These are phyloP conservation scores for Pseudotriccus pelzelni DNA, from an alignment of 2,797 vertebrate species.

Conservation along the genomic window DNA sequence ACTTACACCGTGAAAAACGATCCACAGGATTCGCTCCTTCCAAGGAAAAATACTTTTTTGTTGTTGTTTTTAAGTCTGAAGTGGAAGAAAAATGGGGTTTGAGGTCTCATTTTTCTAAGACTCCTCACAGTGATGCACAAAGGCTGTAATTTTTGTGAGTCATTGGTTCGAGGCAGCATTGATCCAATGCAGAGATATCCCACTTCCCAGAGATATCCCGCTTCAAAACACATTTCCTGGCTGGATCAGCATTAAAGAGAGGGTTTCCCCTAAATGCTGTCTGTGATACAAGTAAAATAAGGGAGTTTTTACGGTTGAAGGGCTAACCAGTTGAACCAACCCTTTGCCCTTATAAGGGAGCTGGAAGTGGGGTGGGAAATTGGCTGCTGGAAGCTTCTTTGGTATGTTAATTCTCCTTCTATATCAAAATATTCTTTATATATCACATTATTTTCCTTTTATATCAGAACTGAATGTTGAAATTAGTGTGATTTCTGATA, in stretches of 20 bases:
- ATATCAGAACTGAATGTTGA: not conserved
- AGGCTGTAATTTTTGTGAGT: constrained; percentile 37
- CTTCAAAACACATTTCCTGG: not conserved
- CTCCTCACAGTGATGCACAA: not conserved
- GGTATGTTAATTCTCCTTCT: not conserved
- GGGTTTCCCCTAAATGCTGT: not conserved
- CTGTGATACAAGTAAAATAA: not conserved
- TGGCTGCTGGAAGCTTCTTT: not conserved
- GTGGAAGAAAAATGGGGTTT: not conserved
- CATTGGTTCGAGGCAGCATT: not conserved
- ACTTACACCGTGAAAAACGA: not conserved
- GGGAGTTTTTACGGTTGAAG: not conserved
- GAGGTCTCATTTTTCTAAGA: constrained; percentile 24
- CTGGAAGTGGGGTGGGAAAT: not conserved
- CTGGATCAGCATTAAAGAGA: constrained; percentile 7
- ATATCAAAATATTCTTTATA: not conserved
- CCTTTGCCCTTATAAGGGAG: not conserved
- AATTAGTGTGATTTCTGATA: not conserved
- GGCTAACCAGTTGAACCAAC: not conserved
- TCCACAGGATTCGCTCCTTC: not conserved
- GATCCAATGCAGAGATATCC: constrained; percentile 13
- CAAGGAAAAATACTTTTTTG: not conserved
- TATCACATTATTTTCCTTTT: not conserved
- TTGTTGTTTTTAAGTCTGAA: not conserved
- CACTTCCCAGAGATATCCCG: constrained; percentile 13